These are phyloP conservation scores for Oligia strigilis DNA, from an alignment of 2,888 invertebrate genomes.

Conservation along the genomic window DNA sequence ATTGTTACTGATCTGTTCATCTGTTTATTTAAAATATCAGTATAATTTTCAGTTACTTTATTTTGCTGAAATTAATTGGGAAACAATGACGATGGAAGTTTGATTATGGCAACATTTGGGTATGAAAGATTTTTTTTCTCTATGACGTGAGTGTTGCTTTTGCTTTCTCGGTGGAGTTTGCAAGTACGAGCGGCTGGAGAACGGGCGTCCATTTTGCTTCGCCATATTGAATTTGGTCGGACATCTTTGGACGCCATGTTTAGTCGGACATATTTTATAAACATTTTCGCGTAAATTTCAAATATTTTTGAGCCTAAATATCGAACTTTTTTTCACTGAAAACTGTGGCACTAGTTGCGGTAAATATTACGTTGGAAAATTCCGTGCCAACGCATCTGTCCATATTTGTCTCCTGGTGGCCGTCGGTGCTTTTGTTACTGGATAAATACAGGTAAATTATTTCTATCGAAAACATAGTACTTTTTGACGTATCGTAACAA, in stretches of 20 bases:
- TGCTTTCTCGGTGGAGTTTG: conserved; percentile 75
- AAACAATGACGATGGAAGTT: conserved; percentile 10
- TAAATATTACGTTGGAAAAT: conserved; percentile 83
- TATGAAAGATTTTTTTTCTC: conserved; percentile 59
- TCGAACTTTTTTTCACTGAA: conserved; percentile 89
- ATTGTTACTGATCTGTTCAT: background rate
- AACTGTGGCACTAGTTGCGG: conserved; percentile 81
- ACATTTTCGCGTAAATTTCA: conserved; percentile 92
- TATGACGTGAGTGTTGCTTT: conserved; percentile 75
- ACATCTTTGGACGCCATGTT: conserved; percentile 94
- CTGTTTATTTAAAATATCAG: background rate
- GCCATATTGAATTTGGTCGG: conserved; percentile 92
- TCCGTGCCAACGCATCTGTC: conserved; percentile 86
- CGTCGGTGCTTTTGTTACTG: conserved; percentile 89
- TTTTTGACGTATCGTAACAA: conserved; percentile 89
- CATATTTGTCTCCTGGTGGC: conserved; percentile 87
- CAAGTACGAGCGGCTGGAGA: conserved; percentile 73
- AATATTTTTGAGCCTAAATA: conserved; percentile 89
- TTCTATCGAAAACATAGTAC: conserved; percentile 86
- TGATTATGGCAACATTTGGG: conserved; percentile 72
- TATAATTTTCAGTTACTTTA: background rate
- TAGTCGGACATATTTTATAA: conserved; percentile 94
- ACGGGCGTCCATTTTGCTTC: conserved; percentile 90
- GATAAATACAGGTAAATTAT: conserved; percentile 90
- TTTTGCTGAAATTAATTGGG: conserved; percentile 21